A percentile compares a stretch with the other conserved stretches of the same genome.
Evolutionary conservation across 2,797 vertebrate species (phyloP).

Genomic region (Morus bassanus): DNA sequence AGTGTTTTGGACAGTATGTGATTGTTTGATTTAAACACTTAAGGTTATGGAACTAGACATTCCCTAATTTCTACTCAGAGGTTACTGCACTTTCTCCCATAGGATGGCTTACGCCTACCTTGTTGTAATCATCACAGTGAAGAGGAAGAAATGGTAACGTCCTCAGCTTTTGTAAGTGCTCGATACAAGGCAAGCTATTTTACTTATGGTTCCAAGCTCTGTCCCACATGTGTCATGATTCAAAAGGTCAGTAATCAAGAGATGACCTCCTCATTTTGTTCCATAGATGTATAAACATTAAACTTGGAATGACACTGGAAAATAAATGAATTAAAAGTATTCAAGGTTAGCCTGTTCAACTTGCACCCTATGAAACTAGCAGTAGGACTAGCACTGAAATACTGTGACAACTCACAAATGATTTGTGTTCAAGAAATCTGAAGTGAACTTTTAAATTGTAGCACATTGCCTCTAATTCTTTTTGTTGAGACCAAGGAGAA

Average conservation of each 20-base stretch:
- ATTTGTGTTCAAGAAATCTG: background rate
- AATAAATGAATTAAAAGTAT: background rate
- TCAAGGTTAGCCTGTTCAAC: background rate
- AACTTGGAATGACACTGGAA: background rate
- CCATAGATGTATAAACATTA: background rate
- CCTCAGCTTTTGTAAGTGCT: background rate
- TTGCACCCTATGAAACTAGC: background rate
- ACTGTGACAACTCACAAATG: background rate
- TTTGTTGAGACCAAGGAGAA: background rate
- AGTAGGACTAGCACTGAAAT: background rate
- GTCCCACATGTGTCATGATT: background rate
- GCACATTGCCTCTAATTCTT: background rate
- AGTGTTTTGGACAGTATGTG: background rate
- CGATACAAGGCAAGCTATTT: constrained; percentile 5
- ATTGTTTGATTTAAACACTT: background rate
- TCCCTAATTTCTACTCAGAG: background rate
- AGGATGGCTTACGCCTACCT: background rate
- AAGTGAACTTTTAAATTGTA: background rate
- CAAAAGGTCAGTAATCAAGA: constrained; percentile 3
- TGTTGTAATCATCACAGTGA: background rate
- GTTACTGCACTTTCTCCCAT: background rate
- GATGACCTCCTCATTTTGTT: background rate
- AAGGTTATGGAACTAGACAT: background rate
- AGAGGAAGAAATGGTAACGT: background rate
- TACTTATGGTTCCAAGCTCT: background rate